phyloP scores from a whole-genome alignment of 2,113 vertebrate species.

The Paradisaea rubra region DNA sequence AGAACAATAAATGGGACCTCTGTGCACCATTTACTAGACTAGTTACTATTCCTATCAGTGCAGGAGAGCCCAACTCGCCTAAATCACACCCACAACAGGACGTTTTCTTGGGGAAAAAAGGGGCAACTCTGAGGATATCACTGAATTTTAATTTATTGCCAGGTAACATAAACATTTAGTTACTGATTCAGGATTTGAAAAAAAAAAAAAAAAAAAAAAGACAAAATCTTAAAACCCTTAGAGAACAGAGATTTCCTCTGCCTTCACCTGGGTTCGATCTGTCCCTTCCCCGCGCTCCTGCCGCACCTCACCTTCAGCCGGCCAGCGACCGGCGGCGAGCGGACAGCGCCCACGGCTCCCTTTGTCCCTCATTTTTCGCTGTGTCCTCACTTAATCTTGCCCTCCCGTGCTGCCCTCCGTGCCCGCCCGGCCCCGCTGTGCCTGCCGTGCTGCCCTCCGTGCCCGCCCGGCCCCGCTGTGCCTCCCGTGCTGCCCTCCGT shows the following conservation, averaged over 20 bases:
- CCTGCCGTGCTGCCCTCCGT: too few relatives aligned
- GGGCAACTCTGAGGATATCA: neutral
- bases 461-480: too few relatives aligned
- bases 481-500: too few relatives aligned
- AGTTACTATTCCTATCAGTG: neutral
- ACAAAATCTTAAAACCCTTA: neutral
- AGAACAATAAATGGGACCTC: neutral
- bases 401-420: neutral
- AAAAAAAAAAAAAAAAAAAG: neutral
- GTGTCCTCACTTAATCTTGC: rapidly evolving
- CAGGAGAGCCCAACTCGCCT: neutral
- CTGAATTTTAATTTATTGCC: neutral
- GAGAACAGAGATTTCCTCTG: neutral
- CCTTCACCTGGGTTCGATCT: neutral
- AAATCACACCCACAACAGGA: neutral
- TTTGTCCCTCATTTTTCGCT: neutral
- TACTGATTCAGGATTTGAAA: neutral
- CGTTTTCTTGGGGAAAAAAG: rapidly evolving
- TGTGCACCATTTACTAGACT: neutral
- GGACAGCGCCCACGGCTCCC: rapidly evolving
- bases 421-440: neutral
- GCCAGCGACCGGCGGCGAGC: rapidly evolving
- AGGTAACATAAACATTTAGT: neutral
- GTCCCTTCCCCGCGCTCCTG: rapidly evolving
- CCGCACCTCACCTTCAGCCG: rapidly evolving